phyloP scores from a whole-genome alignment of 2,888 invertebrate species.

The Escarpia spicata region DNA sequence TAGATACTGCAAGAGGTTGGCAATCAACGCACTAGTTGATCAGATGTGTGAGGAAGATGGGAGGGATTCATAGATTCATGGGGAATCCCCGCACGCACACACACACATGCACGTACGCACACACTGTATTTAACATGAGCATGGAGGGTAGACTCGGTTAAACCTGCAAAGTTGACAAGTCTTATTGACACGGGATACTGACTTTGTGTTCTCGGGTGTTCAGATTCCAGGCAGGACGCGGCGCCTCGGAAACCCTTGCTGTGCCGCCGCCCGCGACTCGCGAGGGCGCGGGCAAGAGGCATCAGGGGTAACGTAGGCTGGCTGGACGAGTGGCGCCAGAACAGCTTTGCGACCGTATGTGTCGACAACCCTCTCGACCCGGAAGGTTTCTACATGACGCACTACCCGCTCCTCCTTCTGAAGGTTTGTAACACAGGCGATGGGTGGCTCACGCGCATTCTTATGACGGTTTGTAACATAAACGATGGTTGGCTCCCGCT shows the following conservation, averaged over 20 bases:
- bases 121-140: no score
- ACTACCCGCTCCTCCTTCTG: slow-evolving; percentile 20
- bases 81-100: no score
- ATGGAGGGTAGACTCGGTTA: not conserved
- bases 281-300: not conserved
- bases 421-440: not conserved
- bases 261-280: not conserved
- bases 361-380: not conserved
- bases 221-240: not conserved
- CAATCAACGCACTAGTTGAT: no score
- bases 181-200: not conserved
- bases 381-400: slow-evolving; percentile 22
- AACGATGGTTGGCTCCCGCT: not conserved
- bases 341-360: slow-evolving; percentile 19
- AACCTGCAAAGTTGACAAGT: not conserved
- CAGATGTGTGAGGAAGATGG: no score
- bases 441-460: not conserved
- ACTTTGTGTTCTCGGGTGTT: not conserved
- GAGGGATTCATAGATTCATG: no score
- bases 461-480: no score
- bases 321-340: not conserved
- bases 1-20: no score
- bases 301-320: not conserved
- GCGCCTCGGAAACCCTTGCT: not conserved
- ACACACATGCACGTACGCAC: no score